Evolutionary conservation across 2,797 vertebrate species (phyloP), one percentile per base, ranked within the genome.

Genomic region (Neopelma chrysocephalum): DNA sequence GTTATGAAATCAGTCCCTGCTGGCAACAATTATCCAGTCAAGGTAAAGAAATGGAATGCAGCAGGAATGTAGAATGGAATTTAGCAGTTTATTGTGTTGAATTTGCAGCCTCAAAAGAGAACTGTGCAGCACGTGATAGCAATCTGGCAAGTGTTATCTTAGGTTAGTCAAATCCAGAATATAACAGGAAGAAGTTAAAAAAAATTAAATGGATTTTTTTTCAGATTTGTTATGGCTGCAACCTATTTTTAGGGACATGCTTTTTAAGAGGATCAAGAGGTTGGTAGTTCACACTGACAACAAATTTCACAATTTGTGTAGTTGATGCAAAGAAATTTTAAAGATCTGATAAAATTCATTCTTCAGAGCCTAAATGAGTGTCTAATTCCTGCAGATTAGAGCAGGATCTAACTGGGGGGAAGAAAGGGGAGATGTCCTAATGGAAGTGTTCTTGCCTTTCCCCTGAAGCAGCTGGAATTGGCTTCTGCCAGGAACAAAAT

Each of bases 31-130:
- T 94, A 93, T 5, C 94, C 96, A 45, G 71, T 82, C 47, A 96
- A 98, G 97, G 98, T 98, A 94, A 94, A 76, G 16, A 45, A n/a
- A 42, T 27, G 56, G 36, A 42, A 43, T 6, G 19, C 8, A 26
- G n/a, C 32, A 61, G 45, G 54, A 60, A 34, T 72, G 53, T 12
- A 1, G 48, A 75, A 64, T 22, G 48, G 23, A 53, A 65, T 8
- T 23, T 20, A 12, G 42, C 29, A 68, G 42, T 70, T 90, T 20
- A 57, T 18, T 58, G 9, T 48, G 16, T 72, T 69, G 50, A 70
- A 43, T 80, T 25, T 69, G 29, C 75, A 88, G 54, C 11, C 21
- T 47, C 10, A 10, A 31, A 64, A 53, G n/a, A 64, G 38, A 48
- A 5, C 25, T 53, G 2, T 36, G 18, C 21, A 13, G 47, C 51